phyloP scores from a whole-genome alignment of 2,888 invertebrate genomes.

The Temnothorax rugatulus region DNA sequence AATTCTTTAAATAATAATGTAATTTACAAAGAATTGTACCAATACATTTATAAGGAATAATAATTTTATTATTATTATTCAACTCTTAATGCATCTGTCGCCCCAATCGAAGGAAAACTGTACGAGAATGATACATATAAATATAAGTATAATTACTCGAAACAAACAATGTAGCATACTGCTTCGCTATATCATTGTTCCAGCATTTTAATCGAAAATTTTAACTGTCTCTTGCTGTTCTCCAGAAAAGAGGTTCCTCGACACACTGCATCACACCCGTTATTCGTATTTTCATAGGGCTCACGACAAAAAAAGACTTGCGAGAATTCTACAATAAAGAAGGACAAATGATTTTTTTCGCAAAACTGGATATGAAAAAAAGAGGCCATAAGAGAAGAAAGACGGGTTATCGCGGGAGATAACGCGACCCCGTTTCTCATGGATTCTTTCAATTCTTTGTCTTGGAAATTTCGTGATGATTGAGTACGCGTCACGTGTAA shows the following conservation, averaged over 20 bases:
- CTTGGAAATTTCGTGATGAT: constrained; percentile 44
- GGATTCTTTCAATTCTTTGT: constrained; percentile 40
- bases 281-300: constrained; percentile 25
- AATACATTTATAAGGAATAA: not conserved
- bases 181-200: not conserved
- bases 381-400: not conserved
- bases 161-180: not conserved
- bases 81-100: not conserved
- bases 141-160: not conserved
- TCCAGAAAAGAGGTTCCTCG: constrained; percentile 79
- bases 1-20: constrained; percentile 5
- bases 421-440: constrained; percentile 29
- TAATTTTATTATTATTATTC: not conserved
- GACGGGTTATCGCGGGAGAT: constrained; percentile 26
- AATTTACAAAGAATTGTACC: not conserved
- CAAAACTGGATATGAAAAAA: constrained; percentile 16
- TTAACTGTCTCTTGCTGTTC: constrained; percentile 79
- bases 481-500: constrained; percentile 10
- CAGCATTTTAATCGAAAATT: constrained; percentile 31
- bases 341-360: constrained; percentile 34
- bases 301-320: constrained; percentile 30
- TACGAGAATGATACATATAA: not conserved
- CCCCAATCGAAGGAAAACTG: not conserved
- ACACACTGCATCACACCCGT: constrained; percentile 61
- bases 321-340: not conserved